These are phyloP conservation scores for Gymnothorax javanicus DNA, from an alignment of 2,797 vertebrate genomes.

Conservation along the genomic window DNA sequence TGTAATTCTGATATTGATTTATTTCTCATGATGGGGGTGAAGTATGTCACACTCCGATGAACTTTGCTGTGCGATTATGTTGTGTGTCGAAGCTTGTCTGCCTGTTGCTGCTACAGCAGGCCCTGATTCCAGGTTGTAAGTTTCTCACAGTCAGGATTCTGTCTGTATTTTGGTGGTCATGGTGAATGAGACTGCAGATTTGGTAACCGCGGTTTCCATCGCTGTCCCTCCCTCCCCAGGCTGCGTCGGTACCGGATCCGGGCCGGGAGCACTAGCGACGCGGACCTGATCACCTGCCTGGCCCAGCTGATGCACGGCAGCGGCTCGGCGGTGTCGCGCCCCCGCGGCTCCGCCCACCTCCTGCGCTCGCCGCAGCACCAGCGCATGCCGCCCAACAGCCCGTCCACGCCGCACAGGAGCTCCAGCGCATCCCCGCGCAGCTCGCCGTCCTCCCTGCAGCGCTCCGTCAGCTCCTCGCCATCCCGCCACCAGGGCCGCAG, in stretches of 20 bases:
- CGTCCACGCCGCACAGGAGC: slow-evolving; percentile 87
- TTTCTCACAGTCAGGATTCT: no score
- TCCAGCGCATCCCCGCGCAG: slow-evolving; percentile 93
- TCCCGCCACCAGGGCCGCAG: slow-evolving; percentile 89
- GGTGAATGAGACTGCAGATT: background rate
- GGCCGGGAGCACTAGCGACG: slow-evolving; percentile 89
- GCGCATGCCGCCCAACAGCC: slow-evolving; percentile 86
- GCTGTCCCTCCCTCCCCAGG: slow-evolving; percentile 62
- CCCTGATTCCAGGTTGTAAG: no score
- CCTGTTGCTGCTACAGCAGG: no score
- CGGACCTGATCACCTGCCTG: slow-evolving; percentile 91
- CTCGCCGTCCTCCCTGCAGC: slow-evolving; percentile 91
- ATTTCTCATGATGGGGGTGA: no score
- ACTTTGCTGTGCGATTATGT: no score
- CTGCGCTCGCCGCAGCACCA: slow-evolving; percentile 80
- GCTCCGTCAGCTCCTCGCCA: slow-evolving; percentile 93
- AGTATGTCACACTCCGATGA: no score
- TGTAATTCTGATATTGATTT: no score
- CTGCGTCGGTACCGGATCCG: slow-evolving; percentile 90
- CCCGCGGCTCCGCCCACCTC: slow-evolving; percentile 71
- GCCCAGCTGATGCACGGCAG: slow-evolving; percentile 93
- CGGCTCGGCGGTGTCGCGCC: slow-evolving; percentile 64
- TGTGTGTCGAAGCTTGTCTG: no score
- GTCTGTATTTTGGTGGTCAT: no score
- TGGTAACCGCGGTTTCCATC: background rate